A percentile compares a stretch with the other conserved stretches of the same genome.
phyloP scores from a whole-genome alignment of 1,140 invertebrate species.

The Nautilus pompilius region DNA sequence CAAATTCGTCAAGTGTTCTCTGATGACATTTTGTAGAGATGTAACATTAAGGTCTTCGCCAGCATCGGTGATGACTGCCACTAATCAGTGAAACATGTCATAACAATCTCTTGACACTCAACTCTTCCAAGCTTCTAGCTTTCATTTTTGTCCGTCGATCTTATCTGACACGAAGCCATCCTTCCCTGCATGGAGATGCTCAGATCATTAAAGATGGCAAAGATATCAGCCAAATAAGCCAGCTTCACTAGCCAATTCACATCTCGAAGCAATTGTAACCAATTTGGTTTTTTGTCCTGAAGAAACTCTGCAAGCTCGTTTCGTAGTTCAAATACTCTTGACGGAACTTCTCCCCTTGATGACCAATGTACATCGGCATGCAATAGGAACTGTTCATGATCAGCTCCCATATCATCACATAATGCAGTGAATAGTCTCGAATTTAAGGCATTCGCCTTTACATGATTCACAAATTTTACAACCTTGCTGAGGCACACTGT shows the following conservation, averaged over 20 bases:
- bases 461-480: slow-evolving; percentile 8
- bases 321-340: slow-evolving; percentile 1
- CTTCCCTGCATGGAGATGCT: neutral
- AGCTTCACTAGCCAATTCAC: neutral
- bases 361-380: neutral
- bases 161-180: neutral
- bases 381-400: slow-evolving; percentile 7
- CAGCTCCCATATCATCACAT: slow-evolving; percentile 7
- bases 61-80: neutral
- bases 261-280: neutral
- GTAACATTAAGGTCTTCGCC: neutral
- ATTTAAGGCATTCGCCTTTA: slow-evolving; percentile 7
- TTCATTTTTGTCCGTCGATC: slow-evolving; percentile 2
- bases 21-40: neutral
- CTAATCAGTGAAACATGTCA: neutral
- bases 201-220: neutral
- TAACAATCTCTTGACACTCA: neutral
- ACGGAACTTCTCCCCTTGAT: neutral
- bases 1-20: neutral
- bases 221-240: neutral
- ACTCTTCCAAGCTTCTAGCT: neutral
- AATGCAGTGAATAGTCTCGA: slow-evolving; percentile 5
- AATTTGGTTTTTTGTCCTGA: neutral
- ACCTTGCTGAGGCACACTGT: slow-evolving; percentile 9
- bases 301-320: neutral